Conservation (phyloP, 1,140 invertebrate genomes). For the Uloborus diversus region DNA sequence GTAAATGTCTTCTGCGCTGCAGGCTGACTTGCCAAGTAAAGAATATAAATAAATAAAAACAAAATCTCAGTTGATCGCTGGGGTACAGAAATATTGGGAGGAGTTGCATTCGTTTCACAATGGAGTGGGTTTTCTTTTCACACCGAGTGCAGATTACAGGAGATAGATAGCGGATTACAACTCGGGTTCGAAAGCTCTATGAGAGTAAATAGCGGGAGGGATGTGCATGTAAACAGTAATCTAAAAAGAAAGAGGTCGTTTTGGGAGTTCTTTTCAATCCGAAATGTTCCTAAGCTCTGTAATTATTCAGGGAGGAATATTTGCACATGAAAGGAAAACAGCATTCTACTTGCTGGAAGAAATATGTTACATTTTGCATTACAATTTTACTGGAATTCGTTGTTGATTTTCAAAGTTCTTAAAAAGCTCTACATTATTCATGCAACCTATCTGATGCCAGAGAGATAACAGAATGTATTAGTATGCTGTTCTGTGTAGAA, state of each 20-base stretch:
- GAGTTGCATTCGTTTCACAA: constrained; percentile 26
- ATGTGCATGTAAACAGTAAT: constrained; percentile 42
- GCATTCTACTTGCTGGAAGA: no score
- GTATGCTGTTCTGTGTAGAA: no score
- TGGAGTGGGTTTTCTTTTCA: constrained; percentile 46
- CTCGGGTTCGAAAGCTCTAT: not conserved
- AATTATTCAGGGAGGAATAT: no score
- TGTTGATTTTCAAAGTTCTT: no score
- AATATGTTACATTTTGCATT: no score
- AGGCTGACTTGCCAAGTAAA: not conserved
- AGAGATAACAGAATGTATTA: no score
- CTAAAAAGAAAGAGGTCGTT: not conserved
- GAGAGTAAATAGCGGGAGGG: constrained; percentile 26
- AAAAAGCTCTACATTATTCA: no score
- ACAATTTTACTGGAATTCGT: no score
- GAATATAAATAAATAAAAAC: constrained; percentile 2
- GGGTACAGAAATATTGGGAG: not conserved
- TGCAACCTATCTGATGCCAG: no score
- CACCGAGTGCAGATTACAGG: constrained; percentile 37
- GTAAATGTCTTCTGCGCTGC: not conserved
- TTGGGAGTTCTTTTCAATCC: not conserved
- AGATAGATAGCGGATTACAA: constrained; percentile 48
- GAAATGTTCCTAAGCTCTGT: no score
- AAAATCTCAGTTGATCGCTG: constrained; percentile 27
- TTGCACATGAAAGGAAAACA: no score